phyloP scores from a whole-genome alignment of 2,888 invertebrate species.

The Caenorhabditis panamensis region DNA sequence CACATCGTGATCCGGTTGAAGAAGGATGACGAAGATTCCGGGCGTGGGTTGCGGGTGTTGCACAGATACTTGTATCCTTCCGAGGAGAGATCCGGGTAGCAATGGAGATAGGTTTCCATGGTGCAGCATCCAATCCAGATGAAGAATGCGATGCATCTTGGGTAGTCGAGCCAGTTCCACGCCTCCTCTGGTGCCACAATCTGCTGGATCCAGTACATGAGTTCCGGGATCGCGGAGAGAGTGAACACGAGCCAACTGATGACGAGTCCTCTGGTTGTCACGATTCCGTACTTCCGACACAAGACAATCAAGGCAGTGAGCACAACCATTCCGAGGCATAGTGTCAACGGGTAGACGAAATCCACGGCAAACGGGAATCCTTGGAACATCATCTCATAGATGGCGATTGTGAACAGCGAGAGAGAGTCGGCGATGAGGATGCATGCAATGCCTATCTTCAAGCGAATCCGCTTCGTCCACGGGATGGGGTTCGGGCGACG shows the following conservation, averaged over 20 bases:
- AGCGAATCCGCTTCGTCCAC: slow-evolving; percentile 72
- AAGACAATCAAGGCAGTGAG: slow-evolving; percentile 85
- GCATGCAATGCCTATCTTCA: slow-evolving; percentile 74
- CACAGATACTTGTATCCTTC: slow-evolving; percentile 70
- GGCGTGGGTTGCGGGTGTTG: slow-evolving; percentile 86
- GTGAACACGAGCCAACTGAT: slow-evolving; percentile 91
- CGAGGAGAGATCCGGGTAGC: slow-evolving; percentile 72
- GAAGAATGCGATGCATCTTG: slow-evolving; percentile 65
- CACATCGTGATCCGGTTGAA: slow-evolving; percentile 90
- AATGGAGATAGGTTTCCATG: slow-evolving; percentile 74
- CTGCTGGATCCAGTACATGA: slow-evolving; percentile 75
- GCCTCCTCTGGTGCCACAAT: slow-evolving; percentile 27
- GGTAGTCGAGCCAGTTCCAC: slow-evolving; percentile 58
- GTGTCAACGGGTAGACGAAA: slow-evolving; percentile 78
- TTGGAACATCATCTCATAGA: slow-evolving; percentile 72
- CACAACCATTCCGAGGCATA: slow-evolving; percentile 77
- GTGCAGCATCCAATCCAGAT: slow-evolving; percentile 74
- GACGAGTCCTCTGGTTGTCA: slow-evolving; percentile 91
- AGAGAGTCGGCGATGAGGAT: slow-evolving; percentile 71
- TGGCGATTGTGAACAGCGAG: slow-evolving; percentile 74
- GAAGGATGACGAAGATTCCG: slow-evolving; percentile 90
- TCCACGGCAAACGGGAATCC: slow-evolving; percentile 74
- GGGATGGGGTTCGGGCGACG: slow-evolving; percentile 71
- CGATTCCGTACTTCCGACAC: slow-evolving; percentile 90
- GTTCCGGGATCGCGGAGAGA: slow-evolving; percentile 85